Evolutionary conservation across 1,140 invertebrate species (phyloP), one percentile per base, ranked within the genome.

Genomic region (Drosophila subpulchrella): DNA sequence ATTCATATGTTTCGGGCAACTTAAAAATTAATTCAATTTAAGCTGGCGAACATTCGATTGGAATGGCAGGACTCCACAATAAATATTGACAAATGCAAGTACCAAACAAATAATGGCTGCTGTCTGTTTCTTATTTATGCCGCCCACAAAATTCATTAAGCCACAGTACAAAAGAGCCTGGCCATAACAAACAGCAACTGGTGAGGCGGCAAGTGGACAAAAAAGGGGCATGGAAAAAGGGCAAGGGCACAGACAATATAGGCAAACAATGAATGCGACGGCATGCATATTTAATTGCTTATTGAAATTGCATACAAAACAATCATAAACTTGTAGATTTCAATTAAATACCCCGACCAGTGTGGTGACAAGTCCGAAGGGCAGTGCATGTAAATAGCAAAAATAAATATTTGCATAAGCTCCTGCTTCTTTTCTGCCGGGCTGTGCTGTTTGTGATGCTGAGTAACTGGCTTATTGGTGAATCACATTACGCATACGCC

Each of bases 111-210:
- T 86, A 86, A 86, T 86, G 78, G 82, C 75, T 56, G 48, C 17
- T 61, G 82, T 58, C 79, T 83, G 79, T 79, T 67, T 79, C 79
- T 86, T 88, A 88, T 86, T 86, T 86, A 82, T 88, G 75, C 75
- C 54, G 63, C 53, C 50, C 59, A 54, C 79, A 75, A 82, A 78
- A 74, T 67, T 56, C 81, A 85, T 80, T 63, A 71, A 75, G 63
- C 57, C 46, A 61, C 58, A 88, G 54, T 48, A 83, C 83, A 79
- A 86, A 76, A 73, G 84, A 59, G 63, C 46, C 53, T 10, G 54
- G 59, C 62, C 54, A 88, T 88, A 68, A 61, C 68, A 77, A 86
- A 88, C 83, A 88, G 79, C 67, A 50, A 38, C 53, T 60, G 41
- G 53, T 34, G 51, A 46, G 13, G 20, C 27, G 41, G 24, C 8